Evolutionary conservation across 1,140 invertebrate species (phyloP).

Genomic region (Caenorhabditis inopinata): DNA sequence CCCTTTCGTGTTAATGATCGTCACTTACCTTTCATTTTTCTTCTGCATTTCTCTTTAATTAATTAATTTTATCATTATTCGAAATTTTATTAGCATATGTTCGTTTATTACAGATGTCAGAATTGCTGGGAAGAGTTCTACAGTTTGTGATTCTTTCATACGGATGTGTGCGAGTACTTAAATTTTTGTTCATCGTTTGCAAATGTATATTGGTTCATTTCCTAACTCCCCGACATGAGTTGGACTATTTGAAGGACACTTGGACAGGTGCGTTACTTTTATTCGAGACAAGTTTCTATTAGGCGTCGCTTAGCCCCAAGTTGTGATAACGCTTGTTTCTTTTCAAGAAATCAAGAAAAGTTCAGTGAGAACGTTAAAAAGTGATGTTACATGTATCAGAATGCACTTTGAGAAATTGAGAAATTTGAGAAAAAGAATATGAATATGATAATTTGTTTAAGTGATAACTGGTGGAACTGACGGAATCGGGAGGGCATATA

Average conservation of each 20-base stretch:
- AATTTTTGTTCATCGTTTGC: slow-evolving; percentile 47
- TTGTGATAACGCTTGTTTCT: not conserved
- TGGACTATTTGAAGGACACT: slow-evolving; percentile 47
- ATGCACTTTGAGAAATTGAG: too few relatives aligned
- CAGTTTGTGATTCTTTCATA: not conserved
- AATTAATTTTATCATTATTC: not conserved
- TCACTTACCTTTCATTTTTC: not conserved
- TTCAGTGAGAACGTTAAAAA: too few relatives aligned
- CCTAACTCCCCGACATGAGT: slow-evolving; percentile 48
- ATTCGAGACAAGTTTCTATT: not conserved
- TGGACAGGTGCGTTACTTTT: slow-evolving; percentile 55
- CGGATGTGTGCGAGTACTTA: slow-evolving; percentile 45
- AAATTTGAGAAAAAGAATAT: too few relatives aligned
- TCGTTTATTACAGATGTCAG: not conserved
- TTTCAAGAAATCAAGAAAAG: too few relatives aligned
- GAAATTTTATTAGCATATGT: too few relatives aligned
- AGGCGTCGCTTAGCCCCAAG: not conserved
- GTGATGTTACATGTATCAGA: too few relatives aligned
- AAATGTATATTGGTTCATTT: slow-evolving; percentile 53
- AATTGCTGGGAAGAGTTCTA: not conserved
- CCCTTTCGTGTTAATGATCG: not conserved
- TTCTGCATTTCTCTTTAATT: not conserved
- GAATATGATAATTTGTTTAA: too few relatives aligned
- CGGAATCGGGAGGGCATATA: slow-evolving; percentile 87
- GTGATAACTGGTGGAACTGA: slow-evolving; percentile 87